Conservation (phyloP, 2,888 invertebrate genomes). For the Volucella inanis region DNA sequence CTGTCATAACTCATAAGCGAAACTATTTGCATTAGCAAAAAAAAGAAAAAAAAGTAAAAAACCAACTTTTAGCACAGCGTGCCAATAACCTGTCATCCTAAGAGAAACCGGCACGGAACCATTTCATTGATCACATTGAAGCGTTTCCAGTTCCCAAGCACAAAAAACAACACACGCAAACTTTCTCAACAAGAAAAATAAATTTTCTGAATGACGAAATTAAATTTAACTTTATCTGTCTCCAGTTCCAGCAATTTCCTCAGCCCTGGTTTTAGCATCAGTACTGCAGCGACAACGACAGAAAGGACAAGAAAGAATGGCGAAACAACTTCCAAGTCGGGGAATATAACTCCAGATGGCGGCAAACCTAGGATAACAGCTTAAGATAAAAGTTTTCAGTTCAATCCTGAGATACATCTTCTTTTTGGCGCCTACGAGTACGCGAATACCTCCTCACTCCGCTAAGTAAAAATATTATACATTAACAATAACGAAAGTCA, state of each 20-base stretch:
- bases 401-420: slow-evolving; percentile 43
- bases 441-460: background rate
- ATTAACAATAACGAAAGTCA: slow-evolving; percentile 72
- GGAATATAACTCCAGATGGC: slow-evolving; percentile 64
- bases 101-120: background rate
- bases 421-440: background rate
- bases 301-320: slow-evolving; percentile 8
- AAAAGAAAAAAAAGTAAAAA: background rate
- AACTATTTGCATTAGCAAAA: slow-evolving; percentile 47
- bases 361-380: slow-evolving; percentile 67
- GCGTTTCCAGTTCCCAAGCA: background rate
- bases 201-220: slow-evolving; percentile 63
- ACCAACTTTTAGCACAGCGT: slow-evolving; percentile 20
- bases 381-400: slow-evolving; percentile 62
- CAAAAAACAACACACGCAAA: slow-evolving; percentile 1
- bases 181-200: slow-evolving; percentile 42
- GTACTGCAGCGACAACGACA: slow-evolving; percentile 11
- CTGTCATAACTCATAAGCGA: slow-evolving; percentile 57
- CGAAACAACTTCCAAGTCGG: slow-evolving; percentile 57
- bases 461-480: slow-evolving; percentile 35
- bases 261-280: too few relatives aligned
- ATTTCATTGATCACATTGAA: slow-evolving; percentile 52
- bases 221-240: slow-evolving; percentile 73
- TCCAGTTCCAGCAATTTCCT: background rate
- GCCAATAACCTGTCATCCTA: slow-evolving; percentile 36